Evolutionary conservation across 2,113 vertebrate species (phyloP).

Genomic region (Haliaeetus leucogaster): DNA sequence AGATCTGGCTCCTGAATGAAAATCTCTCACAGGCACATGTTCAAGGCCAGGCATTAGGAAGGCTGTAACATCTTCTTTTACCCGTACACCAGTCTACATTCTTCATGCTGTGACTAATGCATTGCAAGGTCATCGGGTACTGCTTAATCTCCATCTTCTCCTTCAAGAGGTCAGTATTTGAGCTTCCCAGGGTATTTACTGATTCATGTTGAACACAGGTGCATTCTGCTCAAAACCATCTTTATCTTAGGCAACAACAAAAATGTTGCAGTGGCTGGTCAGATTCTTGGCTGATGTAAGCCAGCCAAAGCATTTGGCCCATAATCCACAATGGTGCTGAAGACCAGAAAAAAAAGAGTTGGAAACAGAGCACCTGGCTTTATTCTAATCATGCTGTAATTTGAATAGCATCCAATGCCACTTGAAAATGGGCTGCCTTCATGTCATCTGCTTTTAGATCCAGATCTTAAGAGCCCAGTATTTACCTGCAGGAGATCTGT

Average conservation of each 20-base stretch:
- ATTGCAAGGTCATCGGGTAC: background rate
- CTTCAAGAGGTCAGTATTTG: background rate
- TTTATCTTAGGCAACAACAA: background rate
- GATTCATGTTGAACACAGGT: background rate
- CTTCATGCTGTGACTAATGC: background rate
- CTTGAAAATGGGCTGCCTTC: background rate
- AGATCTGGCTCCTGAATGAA: background rate
- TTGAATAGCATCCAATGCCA: background rate
- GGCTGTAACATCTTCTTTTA: background rate
- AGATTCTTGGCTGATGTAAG: background rate
- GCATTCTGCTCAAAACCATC: background rate
- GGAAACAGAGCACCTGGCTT: background rate
- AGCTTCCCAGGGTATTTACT: background rate
- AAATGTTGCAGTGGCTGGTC: background rate
- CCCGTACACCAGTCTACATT: background rate
- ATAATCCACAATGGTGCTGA: background rate
- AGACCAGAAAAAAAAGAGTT: background rate
- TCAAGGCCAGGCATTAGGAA: background rate
- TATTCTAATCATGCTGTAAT: background rate
- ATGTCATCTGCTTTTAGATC: background rate
- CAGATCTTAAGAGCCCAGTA: background rate
- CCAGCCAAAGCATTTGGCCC: background rate
- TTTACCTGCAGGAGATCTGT: background rate
- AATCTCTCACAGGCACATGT: fast-evolving
- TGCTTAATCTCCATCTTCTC: background rate